Percentiles rank a stretch among this genome's conserved stretches.
phyloP scores from a whole-genome alignment of 2,797 vertebrate genomes.

The Scolopax rusticola region DNA sequence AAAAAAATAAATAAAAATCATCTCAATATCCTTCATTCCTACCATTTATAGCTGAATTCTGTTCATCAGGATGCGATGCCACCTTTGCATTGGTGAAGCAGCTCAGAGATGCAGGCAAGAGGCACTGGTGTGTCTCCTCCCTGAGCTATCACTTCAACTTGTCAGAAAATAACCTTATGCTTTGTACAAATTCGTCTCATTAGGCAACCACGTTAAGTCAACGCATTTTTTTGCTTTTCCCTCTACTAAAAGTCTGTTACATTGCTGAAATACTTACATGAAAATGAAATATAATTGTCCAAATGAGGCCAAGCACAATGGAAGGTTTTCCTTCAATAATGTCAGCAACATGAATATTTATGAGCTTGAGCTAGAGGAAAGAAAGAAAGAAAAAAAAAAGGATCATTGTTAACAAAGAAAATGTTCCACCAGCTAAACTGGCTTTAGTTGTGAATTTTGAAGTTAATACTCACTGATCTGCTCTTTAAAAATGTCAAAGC shows the following conservation, averaged over 20 bases:
- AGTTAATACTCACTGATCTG: slow-evolving; percentile 86
- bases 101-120: not conserved
- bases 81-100: not conserved
- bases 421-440: slow-evolving; percentile 2
- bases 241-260: not conserved
- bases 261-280: slow-evolving; percentile 84
- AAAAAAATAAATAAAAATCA: not conserved
- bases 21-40: not conserved
- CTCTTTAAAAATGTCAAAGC: slow-evolving; percentile 89
- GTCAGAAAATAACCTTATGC: not conserved
- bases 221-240: not conserved
- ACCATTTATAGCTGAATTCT: not conserved
- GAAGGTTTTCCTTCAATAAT: slow-evolving; percentile 94
- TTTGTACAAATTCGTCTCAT: not conserved
- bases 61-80: not conserved
- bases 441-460: not conserved
- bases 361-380: slow-evolving; percentile 89
- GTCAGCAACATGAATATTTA: slow-evolving; percentile 97
- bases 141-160: not conserved
- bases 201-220: not conserved
- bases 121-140: not conserved
- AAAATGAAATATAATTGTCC: slow-evolving; percentile 97
- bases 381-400: not conserved
- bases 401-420: slow-evolving; percentile 56
- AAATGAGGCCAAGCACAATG: slow-evolving; percentile 95